A percentile compares a stretch with the other conserved stretches of the same genome.
Evolutionary conservation across 2,797 vertebrate species (phyloP).

Genomic region (Poliocrania exsul): DNA sequence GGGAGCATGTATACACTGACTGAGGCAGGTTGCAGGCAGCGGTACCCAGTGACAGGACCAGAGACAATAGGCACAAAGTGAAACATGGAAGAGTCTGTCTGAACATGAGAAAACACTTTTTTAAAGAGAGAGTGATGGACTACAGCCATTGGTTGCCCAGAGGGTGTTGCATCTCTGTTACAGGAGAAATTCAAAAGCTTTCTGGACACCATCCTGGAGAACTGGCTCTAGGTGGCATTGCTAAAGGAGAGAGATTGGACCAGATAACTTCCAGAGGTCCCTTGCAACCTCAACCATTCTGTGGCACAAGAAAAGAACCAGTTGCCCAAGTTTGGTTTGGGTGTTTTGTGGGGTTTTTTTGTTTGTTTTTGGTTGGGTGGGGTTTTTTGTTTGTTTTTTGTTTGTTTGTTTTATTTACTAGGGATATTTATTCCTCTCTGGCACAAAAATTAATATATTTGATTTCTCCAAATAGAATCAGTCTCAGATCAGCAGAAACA

Average conservation of each 20-base stretch:
- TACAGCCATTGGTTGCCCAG: background rate
- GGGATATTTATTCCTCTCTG: background rate
- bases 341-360: too few species aligned
- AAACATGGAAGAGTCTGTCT: fast-evolving
- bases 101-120: background rate
- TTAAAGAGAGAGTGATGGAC: background rate
- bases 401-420: background rate
- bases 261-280: background rate
- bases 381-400: too few species aligned
- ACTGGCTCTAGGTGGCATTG: background rate
- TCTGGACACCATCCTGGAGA: background rate
- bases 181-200: background rate
- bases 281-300: background rate
- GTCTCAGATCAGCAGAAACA: background rate
- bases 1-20: background rate
- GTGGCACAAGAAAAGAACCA: background rate
- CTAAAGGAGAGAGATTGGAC: fast-evolving
- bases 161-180: background rate
- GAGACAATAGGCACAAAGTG: background rate
- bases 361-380: too few species aligned
- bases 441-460: background rate
- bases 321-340: too few species aligned
- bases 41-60: background rate
- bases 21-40: background rate
- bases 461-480: background rate